These are phyloP conservation scores for Syngnathus scovelli DNA, from an alignment of 2,113 vertebrate genomes.

Conservation along the genomic window DNA sequence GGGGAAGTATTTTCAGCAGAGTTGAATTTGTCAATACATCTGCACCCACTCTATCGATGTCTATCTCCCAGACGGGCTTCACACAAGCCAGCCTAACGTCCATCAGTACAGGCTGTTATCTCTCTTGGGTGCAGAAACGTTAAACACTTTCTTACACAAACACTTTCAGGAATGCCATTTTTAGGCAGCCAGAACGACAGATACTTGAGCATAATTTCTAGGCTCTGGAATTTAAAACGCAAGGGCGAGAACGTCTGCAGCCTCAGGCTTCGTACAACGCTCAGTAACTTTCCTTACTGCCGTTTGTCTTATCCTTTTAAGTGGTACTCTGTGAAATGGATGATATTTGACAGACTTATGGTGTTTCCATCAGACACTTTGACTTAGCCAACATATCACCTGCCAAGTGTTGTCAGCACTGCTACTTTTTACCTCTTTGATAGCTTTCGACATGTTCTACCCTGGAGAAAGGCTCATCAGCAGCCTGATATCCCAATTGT, in stretches of 20 bases:
- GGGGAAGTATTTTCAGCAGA: conserved; percentile 42
- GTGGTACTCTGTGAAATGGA: conserved; percentile 46
- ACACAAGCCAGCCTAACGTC: conserved; percentile 41
- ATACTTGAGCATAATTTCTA: conserved; percentile 56
- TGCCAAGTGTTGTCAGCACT: conserved; percentile 55
- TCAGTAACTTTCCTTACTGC: conserved; percentile 43
- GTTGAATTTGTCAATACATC: conserved; percentile 38
- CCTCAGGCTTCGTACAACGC: conserved; percentile 32
- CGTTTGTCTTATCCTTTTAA: conserved; percentile 53
- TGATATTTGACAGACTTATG: conserved; percentile 58
- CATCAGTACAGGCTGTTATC: conserved; percentile 44
- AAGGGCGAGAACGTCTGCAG: conserved; percentile 41
- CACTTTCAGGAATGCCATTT: conserved; percentile 18
- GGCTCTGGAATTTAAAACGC: conserved; percentile 56
- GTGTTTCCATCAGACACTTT: conserved; percentile 49
- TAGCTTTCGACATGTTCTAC: conserved; percentile 49
- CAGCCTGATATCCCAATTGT: conserved; percentile 32
- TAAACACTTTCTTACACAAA: conserved; percentile 33
- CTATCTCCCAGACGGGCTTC: conserved; percentile 44
- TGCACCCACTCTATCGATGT: conserved; percentile 54
- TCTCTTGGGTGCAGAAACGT: conserved; percentile 26
- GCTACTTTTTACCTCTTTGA: conserved; percentile 47
- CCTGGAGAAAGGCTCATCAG: conserved; percentile 49
- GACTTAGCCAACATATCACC: conserved; percentile 50
- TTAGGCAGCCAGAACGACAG: conserved; percentile 29